Conservation (phyloP, 2,113 vertebrate species). For the Columba livia region DNA sequence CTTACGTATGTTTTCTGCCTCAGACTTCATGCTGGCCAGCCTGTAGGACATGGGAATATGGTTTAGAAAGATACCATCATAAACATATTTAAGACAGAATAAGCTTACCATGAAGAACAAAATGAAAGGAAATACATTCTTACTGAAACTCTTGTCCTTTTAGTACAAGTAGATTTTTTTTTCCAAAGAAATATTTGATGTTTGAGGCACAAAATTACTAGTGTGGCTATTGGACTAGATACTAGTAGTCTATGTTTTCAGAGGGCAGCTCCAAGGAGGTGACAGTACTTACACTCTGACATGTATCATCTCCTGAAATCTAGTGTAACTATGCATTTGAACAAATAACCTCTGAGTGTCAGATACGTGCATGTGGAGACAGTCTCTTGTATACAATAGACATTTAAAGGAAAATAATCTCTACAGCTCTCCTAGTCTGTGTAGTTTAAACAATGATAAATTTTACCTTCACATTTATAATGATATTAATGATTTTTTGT, state of each 20-base stretch:
- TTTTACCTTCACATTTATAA: slow-evolving; percentile 20
- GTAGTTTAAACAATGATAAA: neutral
- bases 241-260: neutral
- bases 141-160: neutral
- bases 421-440: neutral
- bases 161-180: neutral
- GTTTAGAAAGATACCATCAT: neutral
- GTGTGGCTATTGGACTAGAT: neutral
- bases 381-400: neutral
- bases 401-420: neutral
- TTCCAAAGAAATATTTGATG: neutral
- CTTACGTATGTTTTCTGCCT: slow-evolving; percentile 39
- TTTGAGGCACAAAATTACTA: neutral
- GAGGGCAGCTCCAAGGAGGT: neutral
- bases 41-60: slow-evolving; percentile 39
- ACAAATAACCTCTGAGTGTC: neutral
- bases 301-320: neutral
- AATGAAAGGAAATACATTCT: neutral
- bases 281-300: neutral
- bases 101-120: neutral
- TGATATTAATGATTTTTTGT: neutral
- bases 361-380: neutral
- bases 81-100: neutral
- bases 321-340: neutral
- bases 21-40: slow-evolving; percentile 67